Conservation (phyloP, 37 sponge, comb jelly and placozoan species). For the Spongilla lacustris region DNA sequence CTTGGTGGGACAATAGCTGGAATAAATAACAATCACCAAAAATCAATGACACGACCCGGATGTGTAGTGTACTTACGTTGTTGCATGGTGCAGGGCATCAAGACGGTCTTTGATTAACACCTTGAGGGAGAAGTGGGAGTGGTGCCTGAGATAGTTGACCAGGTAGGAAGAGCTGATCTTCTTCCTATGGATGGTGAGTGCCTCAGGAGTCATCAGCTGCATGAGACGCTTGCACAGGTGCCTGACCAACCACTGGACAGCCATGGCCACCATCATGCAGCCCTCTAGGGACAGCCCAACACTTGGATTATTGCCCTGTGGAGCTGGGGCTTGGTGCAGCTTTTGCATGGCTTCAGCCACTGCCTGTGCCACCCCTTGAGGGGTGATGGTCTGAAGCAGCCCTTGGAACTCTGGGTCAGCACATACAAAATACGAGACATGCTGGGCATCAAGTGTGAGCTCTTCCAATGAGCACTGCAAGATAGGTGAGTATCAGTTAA, state of each 20-base stretch:
- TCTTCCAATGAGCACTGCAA: conserved; percentile 52
- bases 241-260: conserved; percentile 69
- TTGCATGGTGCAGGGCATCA: neutral
- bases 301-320: neutral
- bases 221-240: conserved; percentile 63
- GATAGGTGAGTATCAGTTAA: neutral
- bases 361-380: conserved; percentile 15
- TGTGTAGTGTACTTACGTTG: neutral
- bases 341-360: conserved; percentile 30
- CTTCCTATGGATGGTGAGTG: conserved; percentile 50
- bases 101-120: conserved; percentile 46
- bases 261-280: conserved; percentile 42
- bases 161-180: conserved; percentile 63
- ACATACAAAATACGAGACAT: conserved; percentile 27
- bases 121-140: conserved; percentile 84
- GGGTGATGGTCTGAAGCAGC: conserved; percentile 17
- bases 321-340: conserved; percentile 7
- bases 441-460: conserved; percentile 22
- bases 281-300: conserved; percentile 8
- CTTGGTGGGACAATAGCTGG: conserved; percentile 44
- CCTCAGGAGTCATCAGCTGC: conserved; percentile 83
- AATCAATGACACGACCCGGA: neutral
- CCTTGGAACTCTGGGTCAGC: conserved; percentile 56
- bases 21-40: neutral
- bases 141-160: conserved; percentile 74